Evolutionary conservation across 2,113 vertebrate genomes (phyloP).

Genomic region (Dolichotis patagonum): DNA sequence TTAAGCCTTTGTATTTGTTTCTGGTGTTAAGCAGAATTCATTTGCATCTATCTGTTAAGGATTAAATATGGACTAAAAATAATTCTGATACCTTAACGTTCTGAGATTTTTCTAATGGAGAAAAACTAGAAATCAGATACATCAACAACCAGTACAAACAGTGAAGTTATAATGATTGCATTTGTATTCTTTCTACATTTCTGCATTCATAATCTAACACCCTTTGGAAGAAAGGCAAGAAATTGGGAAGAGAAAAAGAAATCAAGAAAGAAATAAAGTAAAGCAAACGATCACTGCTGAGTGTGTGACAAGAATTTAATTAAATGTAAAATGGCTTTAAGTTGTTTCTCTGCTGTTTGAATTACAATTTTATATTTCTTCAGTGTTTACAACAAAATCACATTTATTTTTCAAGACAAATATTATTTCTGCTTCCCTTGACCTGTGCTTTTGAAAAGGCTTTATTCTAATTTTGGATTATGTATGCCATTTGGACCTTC

Average conservation of each 20-base stretch:
- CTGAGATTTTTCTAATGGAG: not conserved
- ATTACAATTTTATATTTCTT: not conserved
- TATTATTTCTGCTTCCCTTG: not conserved
- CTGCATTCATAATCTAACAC: not conserved
- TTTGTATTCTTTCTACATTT: not conserved
- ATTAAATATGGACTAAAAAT: not conserved
- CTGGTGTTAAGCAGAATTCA: not conserved
- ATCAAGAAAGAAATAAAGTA: not conserved
- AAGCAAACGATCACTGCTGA: not conserved
- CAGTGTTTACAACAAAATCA: not conserved
- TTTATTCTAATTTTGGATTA: conserved; percentile 53
- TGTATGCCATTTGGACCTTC: conserved; percentile 60
- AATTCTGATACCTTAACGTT: not conserved
- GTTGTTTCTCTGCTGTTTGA: not conserved
- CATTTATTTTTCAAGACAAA: not conserved
- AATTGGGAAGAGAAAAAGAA: not conserved
- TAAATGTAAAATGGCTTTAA: not conserved
- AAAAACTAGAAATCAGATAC: not conserved
- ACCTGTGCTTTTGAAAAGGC: not conserved
- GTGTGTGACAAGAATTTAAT: not conserved
- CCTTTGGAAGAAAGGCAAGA: not conserved
- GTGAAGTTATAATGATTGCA: not conserved
- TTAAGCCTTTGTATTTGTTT: not conserved
- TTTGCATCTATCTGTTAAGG: not conserved
- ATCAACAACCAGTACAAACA: not conserved